These are phyloP conservation scores for Salvelinus alpinus DNA, from an alignment of 2,113 vertebrate genomes.

Conservation along the genomic window DNA sequence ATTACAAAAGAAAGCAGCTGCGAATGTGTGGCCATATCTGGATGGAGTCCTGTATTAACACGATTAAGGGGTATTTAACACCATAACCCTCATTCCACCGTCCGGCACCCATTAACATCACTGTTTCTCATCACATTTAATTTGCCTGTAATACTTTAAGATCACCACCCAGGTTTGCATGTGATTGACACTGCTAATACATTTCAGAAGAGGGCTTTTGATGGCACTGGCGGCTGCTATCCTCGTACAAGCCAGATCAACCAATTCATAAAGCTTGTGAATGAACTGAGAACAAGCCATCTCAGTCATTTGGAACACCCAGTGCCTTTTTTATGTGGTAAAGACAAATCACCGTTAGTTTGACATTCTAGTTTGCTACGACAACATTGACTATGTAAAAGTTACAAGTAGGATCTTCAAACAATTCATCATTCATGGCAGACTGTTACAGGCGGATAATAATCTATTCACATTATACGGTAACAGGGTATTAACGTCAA, in stretches of 20 bases:
- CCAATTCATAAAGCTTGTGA: not conserved
- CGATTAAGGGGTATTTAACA: slow-evolving; percentile 42
- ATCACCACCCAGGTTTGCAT: slow-evolving; percentile 52
- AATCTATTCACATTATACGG: not conserved
- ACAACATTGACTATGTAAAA: not conserved
- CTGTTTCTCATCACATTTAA: slow-evolving; percentile 41
- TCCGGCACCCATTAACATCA: slow-evolving; percentile 64
- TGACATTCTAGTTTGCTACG: not conserved
- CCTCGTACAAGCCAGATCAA: not conserved
- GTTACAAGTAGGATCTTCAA: not conserved
- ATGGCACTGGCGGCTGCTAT: not conserved
- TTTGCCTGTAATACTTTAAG: slow-evolving; percentile 34
- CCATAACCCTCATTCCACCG: slow-evolving; percentile 48
- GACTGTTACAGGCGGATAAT: too few species aligned
- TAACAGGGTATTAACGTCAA: not conserved
- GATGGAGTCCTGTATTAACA: slow-evolving; percentile 55
- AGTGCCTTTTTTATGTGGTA: not conserved
- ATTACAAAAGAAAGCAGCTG: slow-evolving; percentile 20
- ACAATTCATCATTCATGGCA: not conserved
- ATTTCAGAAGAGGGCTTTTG: slow-evolving; percentile 11
- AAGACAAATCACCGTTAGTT: not conserved
- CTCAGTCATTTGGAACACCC: not conserved
- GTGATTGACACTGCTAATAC: slow-evolving; percentile 27
- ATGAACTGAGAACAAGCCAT: not conserved
- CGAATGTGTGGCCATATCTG: slow-evolving; percentile 33